phyloP scores from a whole-genome alignment of 2,797 vertebrate species.

The Poecile montanus region DNA sequence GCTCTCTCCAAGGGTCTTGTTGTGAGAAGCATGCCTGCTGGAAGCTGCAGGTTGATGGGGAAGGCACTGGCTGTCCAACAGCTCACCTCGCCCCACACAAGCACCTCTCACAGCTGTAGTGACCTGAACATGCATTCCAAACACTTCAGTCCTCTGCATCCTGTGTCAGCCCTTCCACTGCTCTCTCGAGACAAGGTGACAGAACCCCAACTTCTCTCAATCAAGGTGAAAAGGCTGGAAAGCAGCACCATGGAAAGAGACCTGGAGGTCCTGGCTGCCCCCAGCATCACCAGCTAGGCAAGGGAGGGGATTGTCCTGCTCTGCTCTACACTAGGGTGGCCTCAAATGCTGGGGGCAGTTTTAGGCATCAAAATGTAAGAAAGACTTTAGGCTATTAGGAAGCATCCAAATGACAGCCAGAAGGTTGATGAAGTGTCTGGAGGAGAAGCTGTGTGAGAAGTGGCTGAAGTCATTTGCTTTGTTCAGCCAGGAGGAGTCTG shows the following conservation, averaged over 20 bases:
- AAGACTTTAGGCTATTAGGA: background rate
- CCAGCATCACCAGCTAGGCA: fast-evolving
- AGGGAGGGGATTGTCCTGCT: fast-evolving
- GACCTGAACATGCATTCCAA: background rate
- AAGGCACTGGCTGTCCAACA: background rate
- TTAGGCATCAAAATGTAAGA: background rate
- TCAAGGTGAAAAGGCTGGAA: background rate
- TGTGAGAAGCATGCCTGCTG: background rate
- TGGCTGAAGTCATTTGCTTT: background rate
- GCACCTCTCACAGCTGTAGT: background rate
- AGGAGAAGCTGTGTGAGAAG: fast-evolving
- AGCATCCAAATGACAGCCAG: background rate
- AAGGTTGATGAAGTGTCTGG: background rate
- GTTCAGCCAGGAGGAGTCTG: background rate
- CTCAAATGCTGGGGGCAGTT: background rate
- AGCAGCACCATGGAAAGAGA: background rate
- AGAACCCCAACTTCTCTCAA: background rate
- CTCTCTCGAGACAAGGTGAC: background rate
- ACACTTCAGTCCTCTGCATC: background rate
- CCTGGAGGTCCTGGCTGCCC: background rate
- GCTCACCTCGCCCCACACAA: background rate
- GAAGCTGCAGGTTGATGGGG: background rate
- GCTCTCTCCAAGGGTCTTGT: background rate
- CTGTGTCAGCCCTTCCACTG: background rate
- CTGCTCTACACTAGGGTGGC: background rate